phyloP scores from a whole-genome alignment of 2,888 invertebrate genomes.

The Lobophora halterata region DNA sequence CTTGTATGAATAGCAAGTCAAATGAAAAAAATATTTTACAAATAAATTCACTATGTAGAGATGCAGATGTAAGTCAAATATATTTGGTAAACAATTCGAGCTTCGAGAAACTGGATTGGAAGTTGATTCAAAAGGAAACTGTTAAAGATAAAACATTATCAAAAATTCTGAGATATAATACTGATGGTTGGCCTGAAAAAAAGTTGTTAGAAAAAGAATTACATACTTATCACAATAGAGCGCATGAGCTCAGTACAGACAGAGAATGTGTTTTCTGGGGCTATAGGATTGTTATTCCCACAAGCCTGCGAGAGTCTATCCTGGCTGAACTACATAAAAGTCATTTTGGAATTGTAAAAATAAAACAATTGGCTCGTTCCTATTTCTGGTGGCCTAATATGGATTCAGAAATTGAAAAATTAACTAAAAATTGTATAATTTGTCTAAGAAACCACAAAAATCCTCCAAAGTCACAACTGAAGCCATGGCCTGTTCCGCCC shows the following conservation, averaged over 20 bases:
- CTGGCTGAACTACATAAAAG: conserved; percentile 2
- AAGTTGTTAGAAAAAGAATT: no score
- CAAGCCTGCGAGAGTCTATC: no score
- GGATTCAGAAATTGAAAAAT: neutral
- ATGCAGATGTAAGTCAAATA: neutral
- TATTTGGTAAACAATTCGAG: neutral
- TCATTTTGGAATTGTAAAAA: neutral
- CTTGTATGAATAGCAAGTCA: no score
- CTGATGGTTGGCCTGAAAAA: no score
- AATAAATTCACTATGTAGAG: neutral
- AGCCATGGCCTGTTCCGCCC: conserved; percentile 22
- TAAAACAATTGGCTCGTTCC: neutral
- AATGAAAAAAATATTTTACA: no score
- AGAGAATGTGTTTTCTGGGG: conserved; percentile 12
- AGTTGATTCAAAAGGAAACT: conserved; percentile 11
- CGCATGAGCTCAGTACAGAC: conserved; percentile 5
- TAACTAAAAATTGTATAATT: conserved; percentile 2
- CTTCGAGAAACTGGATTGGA: conserved; percentile 1
- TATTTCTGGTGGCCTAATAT: conserved; percentile 10
- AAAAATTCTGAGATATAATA: conserved; percentile 5
- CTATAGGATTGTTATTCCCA: neutral
- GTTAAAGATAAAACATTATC: conserved; percentile 5
- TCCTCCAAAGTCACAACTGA: conserved; percentile 11
- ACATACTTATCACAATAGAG: no score
- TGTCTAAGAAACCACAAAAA: neutral